Evolutionary conservation across 2,888 invertebrate genomes (phyloP).

Genomic region (Protonemura montana): DNA sequence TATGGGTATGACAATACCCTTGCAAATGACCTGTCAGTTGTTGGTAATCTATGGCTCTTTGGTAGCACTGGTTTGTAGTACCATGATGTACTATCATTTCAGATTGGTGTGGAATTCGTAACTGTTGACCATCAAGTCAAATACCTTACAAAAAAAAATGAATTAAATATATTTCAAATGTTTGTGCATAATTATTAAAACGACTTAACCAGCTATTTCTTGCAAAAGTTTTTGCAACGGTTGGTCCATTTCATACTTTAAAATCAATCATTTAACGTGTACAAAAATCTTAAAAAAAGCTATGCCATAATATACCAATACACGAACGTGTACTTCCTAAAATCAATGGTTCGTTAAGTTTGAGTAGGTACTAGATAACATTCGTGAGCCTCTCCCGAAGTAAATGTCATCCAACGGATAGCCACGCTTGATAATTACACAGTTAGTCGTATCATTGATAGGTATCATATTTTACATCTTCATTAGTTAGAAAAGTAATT

Average conservation of each 20-base stretch:
- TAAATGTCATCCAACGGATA: neutral
- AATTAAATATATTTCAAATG: too few species aligned
- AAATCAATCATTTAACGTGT: too few species aligned
- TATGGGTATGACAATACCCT: neutral
- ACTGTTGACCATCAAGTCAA: neutral
- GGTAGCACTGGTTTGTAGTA: neutral
- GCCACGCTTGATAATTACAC: neutral
- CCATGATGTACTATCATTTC: neutral
- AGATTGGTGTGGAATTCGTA: neutral
- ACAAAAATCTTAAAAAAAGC: too few species aligned
- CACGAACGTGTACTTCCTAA: neutral
- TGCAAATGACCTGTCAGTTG: conserved; percentile 4
- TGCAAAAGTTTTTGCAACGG: too few species aligned
- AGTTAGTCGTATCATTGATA: conserved; percentile 5
- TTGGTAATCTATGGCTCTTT: neutral
- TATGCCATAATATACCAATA: neutral
- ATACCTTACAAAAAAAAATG: too few species aligned
- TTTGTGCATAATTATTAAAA: too few species aligned
- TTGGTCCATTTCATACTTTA: too few species aligned
- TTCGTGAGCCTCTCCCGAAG: neutral
- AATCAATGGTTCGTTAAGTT: neutral
- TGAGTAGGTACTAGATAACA: neutral
- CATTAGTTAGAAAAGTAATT: conserved; percentile 12
- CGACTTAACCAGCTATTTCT: too few species aligned
- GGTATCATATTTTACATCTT: conserved; percentile 12